phyloP scores from a whole-genome alignment of 1,140 invertebrate genomes.

The Diachasmimorpha longicaudata region DNA sequence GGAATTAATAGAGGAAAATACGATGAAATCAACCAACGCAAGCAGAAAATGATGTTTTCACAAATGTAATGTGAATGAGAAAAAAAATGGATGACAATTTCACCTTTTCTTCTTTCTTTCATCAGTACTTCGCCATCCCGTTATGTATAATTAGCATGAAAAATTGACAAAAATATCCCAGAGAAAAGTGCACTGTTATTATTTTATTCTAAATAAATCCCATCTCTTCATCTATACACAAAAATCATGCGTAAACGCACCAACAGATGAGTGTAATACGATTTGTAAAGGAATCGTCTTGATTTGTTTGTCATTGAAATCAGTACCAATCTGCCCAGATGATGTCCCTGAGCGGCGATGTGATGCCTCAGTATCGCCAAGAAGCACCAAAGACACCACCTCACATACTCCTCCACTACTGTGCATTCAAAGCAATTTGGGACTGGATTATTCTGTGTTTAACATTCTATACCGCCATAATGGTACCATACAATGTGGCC shows the following conservation, averaged over 20 bases:
- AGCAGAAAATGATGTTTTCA: no score
- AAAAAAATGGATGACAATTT: no score
- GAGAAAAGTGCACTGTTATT: no score
- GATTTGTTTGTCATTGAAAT: slow-evolving; percentile 20
- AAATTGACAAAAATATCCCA: no score
- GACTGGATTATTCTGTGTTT: slow-evolving; percentile 99
- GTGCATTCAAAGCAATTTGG: slow-evolving; percentile 98
- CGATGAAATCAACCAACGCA: no score
- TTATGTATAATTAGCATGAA: no score
- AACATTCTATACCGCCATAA: slow-evolving; percentile 99
- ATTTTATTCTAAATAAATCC: no score
- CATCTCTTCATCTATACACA: no score
- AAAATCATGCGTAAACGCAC: not conserved
- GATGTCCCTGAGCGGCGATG: slow-evolving; percentile 95
- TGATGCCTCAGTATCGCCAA: slow-evolving; percentile 98
- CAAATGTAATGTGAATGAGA: no score
- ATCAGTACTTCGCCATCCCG: no score
- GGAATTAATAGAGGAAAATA: no score
- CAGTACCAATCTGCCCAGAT: slow-evolving; percentile 69
- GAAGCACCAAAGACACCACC: slow-evolving; percentile 99
- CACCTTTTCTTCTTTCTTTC: no score
- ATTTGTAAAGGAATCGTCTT: not conserved
- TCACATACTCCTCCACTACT: slow-evolving; percentile 97
- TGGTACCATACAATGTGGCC: slow-evolving; percentile 99
- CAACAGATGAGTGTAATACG: not conserved